Conservation (phyloP, 2,797 vertebrate species). For the Oreonectes daqikongensis region DNA sequence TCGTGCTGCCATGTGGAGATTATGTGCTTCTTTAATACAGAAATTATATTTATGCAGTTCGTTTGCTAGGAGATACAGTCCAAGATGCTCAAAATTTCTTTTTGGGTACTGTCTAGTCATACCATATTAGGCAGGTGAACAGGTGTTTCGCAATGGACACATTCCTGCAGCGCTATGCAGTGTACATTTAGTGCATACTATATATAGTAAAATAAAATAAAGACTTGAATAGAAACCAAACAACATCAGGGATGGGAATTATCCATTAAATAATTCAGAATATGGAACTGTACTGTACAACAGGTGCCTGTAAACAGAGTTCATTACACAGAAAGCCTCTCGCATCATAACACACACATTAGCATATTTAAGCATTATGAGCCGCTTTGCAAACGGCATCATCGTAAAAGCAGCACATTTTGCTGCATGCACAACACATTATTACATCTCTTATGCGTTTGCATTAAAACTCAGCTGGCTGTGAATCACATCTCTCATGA, state of each 20-base stretch:
- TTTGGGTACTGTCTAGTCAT: background rate
- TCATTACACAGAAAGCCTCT: conserved; percentile 12
- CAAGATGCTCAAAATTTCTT: background rate
- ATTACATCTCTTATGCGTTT: conserved; percentile 32
- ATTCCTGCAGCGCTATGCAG: background rate
- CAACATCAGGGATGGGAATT: background rate
- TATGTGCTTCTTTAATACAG: conserved; percentile 7
- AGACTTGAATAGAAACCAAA: background rate
- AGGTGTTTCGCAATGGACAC: background rate
- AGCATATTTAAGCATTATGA: conserved; percentile 4
- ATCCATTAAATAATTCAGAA: conserved; percentile 9
- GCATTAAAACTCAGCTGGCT: conserved; percentile 38
- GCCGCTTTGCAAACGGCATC: conserved; percentile 9
- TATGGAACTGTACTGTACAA: background rate
- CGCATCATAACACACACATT: background rate
- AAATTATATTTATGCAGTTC: background rate
- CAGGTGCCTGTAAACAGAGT: conserved; percentile 8
- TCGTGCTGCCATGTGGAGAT: conserved; percentile 7
- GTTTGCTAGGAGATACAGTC: background rate
- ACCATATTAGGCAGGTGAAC: background rate
- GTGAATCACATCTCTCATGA: conserved; percentile 39
- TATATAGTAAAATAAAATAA: background rate
- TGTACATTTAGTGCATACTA: no score
- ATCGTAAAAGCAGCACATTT: conserved; percentile 35
- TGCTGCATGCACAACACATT: conserved; percentile 18